Evolutionary conservation across 1,140 invertebrate genomes (phyloP).

Genomic region (Asbolus verrucosus): DNA sequence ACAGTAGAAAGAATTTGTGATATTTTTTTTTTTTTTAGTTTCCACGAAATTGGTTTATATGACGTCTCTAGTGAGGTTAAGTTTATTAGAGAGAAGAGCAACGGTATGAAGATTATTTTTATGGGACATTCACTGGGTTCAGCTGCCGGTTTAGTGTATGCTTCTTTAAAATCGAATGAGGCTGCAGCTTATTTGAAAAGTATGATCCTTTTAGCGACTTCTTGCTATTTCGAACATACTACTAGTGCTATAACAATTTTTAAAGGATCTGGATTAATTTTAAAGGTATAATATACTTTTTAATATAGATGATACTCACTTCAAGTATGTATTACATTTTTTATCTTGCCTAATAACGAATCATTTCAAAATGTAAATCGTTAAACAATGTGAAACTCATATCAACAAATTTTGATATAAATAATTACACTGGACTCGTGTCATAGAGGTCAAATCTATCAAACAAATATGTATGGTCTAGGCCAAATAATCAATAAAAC

Average conservation of each 20-base stretch:
- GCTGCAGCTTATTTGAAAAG: slow-evolving; percentile 37
- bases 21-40: neutral
- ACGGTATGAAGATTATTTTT: slow-evolving; percentile 4
- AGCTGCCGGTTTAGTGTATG: slow-evolving; percentile 41
- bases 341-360: too few relatives aligned
- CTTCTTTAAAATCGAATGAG: slow-evolving; percentile 47
- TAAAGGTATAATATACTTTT: too few relatives aligned
- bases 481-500: too few relatives aligned
- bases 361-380: too few relatives aligned
- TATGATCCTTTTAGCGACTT: slow-evolving; percentile 12
- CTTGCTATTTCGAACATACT: neutral
- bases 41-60: slow-evolving; percentile 44
- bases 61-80: slow-evolving; percentile 35
- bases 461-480: too few relatives aligned
- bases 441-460: too few relatives aligned
- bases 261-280: neutral
- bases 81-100: slow-evolving; percentile 35
- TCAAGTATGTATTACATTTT: too few relatives aligned
- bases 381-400: too few relatives aligned
- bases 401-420: too few relatives aligned
- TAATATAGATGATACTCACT: too few relatives aligned
- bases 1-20: neutral
- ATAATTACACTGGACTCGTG: too few relatives aligned
- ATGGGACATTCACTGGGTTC: slow-evolving; percentile 46
- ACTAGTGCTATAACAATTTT: neutral